Evolutionary conservation across 2,797 vertebrate genomes (phyloP), one percentile per base, ranked within the genome.

Genomic region (Tragelaphus oryx): DNA sequence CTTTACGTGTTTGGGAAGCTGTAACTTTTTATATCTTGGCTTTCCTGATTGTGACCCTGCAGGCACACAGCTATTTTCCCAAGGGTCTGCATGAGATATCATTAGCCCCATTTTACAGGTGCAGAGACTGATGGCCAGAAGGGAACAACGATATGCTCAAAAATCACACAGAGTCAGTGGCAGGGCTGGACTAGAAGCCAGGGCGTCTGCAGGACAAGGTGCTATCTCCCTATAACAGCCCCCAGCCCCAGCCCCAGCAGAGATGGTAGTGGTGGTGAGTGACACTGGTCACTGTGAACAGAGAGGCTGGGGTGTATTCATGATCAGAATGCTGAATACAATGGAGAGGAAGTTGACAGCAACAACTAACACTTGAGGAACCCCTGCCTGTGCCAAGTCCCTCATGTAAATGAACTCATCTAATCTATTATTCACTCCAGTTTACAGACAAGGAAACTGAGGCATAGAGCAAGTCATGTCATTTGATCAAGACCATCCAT

Each of bases 11-110:
- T 96, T 76, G 87, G 94, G 93, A 96, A 97, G 65, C 82, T 83
- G 74, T 89, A 79, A 93, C 91, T 97, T 96, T 97, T 96, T 96
- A 91, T 93, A 95, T 89, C 97, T 93, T 79, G 62, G 86, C 87
- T 96, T 95, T 96, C 89, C 80, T 65, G 91, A 86, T 68, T 57
- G 55, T 91, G 92, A 91, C 94, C 95, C 80, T 89, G 68, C 6
- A 68, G 83, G 96, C 65, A 60, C 75, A 81, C 0, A 65, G 92
- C 59, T 91, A 28, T 78, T 62, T 78, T 57, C 83, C 55, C 24
- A 93, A 68, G 50, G 82, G 30, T 17, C 33, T 50, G 48, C 1
- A 2, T 50, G 79, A 93, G 74, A 59, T 18, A 71, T 10, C 86
- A 26, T 41, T 65, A 57, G 81, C 26, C 46, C 68, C 76, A 44